These are phyloP conservation scores for Molorchus minor DNA, from an alignment of 2,888 invertebrate species.

Conservation along the genomic window DNA sequence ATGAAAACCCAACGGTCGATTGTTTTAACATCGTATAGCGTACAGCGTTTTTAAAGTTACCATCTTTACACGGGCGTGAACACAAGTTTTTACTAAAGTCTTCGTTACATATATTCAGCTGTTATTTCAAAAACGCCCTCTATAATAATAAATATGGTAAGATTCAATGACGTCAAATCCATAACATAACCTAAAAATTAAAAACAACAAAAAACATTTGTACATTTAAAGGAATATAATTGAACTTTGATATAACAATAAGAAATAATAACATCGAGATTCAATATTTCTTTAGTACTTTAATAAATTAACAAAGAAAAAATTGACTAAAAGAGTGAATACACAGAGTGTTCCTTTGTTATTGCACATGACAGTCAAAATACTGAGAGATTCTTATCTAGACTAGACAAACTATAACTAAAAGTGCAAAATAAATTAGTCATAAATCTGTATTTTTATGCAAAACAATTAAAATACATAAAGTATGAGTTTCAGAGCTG, in stretches of 20 bases:
- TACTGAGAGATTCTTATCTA: constrained; percentile 10
- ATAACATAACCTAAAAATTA: constrained; percentile 5
- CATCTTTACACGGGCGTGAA: no score
- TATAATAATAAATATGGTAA: background rate
- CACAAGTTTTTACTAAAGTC: no score
- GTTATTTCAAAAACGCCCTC: no score
- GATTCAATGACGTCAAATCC: background rate
- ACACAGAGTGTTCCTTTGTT: constrained; percentile 2
- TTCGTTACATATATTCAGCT: no score
- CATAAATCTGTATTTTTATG: background rate
- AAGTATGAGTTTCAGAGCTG: no score
- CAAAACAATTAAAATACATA: no score
- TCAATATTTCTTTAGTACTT: constrained; percentile 3
- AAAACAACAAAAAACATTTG: constrained; percentile 13
- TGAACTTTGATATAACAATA: background rate
- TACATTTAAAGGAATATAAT: constrained; percentile 4
- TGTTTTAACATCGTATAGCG: no score
- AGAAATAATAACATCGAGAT: constrained; percentile 15
- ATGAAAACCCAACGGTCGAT: no score
- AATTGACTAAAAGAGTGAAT: constrained; percentile 6
- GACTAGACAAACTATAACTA: constrained; percentile 16
- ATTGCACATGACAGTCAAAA: constrained; percentile 8
- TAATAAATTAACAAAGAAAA: background rate
- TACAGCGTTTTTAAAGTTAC: no score
- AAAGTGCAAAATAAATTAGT: background rate